Conservation (phyloP, 1,140 invertebrate genomes). For the Rhyacophila brunnea region DNA sequence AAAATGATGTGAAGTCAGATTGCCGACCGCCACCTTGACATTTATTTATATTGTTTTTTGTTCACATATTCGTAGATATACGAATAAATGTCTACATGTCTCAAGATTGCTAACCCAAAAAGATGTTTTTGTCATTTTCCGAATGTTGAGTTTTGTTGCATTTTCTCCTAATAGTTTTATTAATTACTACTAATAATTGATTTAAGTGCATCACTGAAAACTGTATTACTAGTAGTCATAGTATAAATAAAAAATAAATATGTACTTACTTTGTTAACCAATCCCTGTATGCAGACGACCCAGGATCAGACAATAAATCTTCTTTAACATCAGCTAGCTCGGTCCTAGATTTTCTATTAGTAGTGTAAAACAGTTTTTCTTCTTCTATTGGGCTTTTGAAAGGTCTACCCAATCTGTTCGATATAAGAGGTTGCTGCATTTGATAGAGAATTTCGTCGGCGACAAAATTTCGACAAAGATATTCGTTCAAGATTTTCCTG, state of each 20-base stretch:
- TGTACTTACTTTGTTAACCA: slow-evolving; percentile 60
- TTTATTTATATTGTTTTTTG: too few species aligned
- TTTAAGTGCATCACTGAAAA: too few species aligned
- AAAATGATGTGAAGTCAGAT: too few species aligned
- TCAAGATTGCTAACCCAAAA: too few species aligned
- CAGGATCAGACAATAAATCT: slow-evolving; percentile 58
- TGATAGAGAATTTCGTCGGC: slow-evolving; percentile 61
- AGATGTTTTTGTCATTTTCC: too few species aligned
- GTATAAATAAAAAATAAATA: slow-evolving; percentile 8
- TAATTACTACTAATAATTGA: too few species aligned
- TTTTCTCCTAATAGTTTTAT: too few species aligned
- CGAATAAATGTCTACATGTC: too few species aligned
- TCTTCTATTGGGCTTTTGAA: slow-evolving; percentile 17
- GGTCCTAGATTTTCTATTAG: slow-evolving; percentile 23
- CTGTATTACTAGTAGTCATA: neutral
- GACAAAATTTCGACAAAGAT: slow-evolving; percentile 61
- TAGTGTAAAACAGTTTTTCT: neutral
- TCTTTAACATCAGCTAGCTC: slow-evolving; percentile 49
- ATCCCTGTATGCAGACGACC: slow-evolving; percentile 61
- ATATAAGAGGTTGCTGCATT: slow-evolving; percentile 48
- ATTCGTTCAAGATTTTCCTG: slow-evolving; percentile 65
- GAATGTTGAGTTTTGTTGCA: too few species aligned
- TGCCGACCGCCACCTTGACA: too few species aligned
- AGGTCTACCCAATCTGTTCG: slow-evolving; percentile 44
- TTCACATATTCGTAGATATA: too few species aligned